phyloP scores from a whole-genome alignment of 2,113 vertebrate species.

The Sarotherodon lohbergeri region DNA sequence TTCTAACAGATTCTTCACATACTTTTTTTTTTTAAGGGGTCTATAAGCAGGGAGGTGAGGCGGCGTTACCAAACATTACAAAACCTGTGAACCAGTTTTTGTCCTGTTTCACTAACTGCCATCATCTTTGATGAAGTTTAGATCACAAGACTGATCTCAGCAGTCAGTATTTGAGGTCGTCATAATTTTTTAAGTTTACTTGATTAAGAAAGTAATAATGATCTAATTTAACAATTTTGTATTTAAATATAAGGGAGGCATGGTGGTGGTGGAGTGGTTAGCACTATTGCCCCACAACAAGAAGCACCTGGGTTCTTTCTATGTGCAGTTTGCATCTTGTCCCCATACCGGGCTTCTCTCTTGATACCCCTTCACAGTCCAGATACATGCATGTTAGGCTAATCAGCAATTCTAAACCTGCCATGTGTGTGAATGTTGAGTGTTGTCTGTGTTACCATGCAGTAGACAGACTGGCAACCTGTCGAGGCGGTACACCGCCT shows the following conservation, averaged over 20 bases:
- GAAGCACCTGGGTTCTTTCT: neutral
- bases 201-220: neutral
- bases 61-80: neutral
- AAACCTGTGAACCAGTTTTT: neutral
- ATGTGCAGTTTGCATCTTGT: neutral
- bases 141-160: neutral
- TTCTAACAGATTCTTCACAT: neutral
- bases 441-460: neutral
- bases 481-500: neutral
- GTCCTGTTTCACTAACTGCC: neutral
- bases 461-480: neutral
- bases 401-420: neutral
- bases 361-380: neutral
- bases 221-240: neutral
- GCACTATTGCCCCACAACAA: neutral
- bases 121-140: neutral
- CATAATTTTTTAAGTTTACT: neutral
- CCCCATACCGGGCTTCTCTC: neutral
- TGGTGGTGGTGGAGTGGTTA: neutral
- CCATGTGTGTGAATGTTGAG: neutral
- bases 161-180: neutral
- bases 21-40: neutral
- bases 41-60: neutral
- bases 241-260: neutral
- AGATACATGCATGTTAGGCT: neutral